These are phyloP conservation scores for Drosophila varians DNA, from an alignment of 1,140 invertebrate species.

Conservation along the genomic window DNA sequence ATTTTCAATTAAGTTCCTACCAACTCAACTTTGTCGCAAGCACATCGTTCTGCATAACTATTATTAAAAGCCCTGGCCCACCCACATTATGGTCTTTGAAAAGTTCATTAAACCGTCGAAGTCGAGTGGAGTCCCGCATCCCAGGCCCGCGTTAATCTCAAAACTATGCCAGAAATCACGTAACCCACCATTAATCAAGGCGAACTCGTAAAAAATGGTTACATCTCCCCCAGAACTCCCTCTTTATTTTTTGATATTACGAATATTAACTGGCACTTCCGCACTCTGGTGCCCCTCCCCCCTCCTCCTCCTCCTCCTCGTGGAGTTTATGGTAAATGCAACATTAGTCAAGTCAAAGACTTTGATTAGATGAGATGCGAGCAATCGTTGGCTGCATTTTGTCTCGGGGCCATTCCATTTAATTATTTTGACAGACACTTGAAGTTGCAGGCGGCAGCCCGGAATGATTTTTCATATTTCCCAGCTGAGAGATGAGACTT, in stretches of 20 bases:
- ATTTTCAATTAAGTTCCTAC: slow-evolving; percentile 39
- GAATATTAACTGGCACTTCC: slow-evolving; percentile 72
- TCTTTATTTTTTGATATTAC: slow-evolving; percentile 17
- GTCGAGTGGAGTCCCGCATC: slow-evolving; percentile 26
- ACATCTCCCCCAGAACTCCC: slow-evolving; percentile 15
- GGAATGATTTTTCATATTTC: slow-evolving; percentile 72
- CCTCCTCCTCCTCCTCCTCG: not conserved
- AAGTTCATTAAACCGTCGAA: slow-evolving; percentile 69
- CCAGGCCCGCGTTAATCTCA: slow-evolving; percentile 54
- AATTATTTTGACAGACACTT: slow-evolving; percentile 79
- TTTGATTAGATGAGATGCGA: slow-evolving; percentile 60
- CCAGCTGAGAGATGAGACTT: slow-evolving; percentile 29
- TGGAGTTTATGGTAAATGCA: slow-evolving; percentile 57
- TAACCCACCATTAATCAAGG: slow-evolving; percentile 74
- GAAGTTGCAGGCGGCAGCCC: slow-evolving; percentile 37
- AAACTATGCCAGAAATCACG: slow-evolving; percentile 79
- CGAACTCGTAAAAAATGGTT: slow-evolving; percentile 54
- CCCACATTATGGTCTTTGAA: slow-evolving; percentile 29
- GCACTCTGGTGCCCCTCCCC: slow-evolving; percentile 35
- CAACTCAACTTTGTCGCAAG: slow-evolving; percentile 17
- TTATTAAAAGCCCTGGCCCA: slow-evolving; percentile 44
- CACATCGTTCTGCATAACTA: slow-evolving; percentile 47
- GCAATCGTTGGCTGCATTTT: slow-evolving; percentile 51
- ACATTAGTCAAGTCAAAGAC: slow-evolving; percentile 71
- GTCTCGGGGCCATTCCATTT: slow-evolving; percentile 72